Conservation (phyloP, 2,797 vertebrate species). For the Galaxias olidus region DNA sequence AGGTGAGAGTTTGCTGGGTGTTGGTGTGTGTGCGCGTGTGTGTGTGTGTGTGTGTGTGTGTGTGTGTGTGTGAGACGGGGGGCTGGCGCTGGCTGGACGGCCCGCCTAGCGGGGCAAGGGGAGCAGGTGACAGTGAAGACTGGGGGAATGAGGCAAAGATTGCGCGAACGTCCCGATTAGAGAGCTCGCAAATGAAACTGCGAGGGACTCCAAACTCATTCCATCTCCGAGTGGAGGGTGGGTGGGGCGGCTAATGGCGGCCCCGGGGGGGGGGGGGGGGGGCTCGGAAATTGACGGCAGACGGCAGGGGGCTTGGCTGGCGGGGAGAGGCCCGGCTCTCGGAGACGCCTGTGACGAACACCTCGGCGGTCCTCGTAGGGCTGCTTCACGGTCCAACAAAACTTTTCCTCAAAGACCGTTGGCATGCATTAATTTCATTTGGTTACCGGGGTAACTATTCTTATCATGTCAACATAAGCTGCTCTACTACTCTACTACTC, state of each 20-base stretch:
- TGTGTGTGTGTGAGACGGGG: neutral
- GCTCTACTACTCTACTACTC: too few relatives aligned
- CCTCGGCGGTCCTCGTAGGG: too few relatives aligned
- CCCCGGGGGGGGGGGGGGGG: too few relatives aligned
- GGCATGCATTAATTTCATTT: too few relatives aligned
- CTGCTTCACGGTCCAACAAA: too few relatives aligned
- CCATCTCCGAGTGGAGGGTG: constrained; percentile 66
- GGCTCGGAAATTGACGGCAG: too few relatives aligned
- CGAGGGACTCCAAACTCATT: constrained; percentile 72
- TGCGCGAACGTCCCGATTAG: constrained; percentile 75
- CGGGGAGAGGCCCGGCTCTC: too few relatives aligned
- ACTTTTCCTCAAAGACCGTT: too few relatives aligned
- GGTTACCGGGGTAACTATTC: too few relatives aligned
- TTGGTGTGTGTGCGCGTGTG: constrained; percentile 40
- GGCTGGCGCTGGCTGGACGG: constrained; percentile 61
- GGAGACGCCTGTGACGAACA: too few relatives aligned
- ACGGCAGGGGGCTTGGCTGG: too few relatives aligned
- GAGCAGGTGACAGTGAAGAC: constrained; percentile 80
- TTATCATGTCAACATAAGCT: too few relatives aligned
- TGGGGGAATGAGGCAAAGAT: constrained; percentile 78
- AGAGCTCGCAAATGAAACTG: constrained; percentile 67
- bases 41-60: constrained; percentile 28
- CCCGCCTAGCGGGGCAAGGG: constrained; percentile 66
- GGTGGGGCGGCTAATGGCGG: constrained; percentile 57
- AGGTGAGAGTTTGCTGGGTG: constrained; percentile 10